phyloP scores from a whole-genome alignment of 2,113 vertebrate species.

The Hemiscyllium ocellatum region DNA sequence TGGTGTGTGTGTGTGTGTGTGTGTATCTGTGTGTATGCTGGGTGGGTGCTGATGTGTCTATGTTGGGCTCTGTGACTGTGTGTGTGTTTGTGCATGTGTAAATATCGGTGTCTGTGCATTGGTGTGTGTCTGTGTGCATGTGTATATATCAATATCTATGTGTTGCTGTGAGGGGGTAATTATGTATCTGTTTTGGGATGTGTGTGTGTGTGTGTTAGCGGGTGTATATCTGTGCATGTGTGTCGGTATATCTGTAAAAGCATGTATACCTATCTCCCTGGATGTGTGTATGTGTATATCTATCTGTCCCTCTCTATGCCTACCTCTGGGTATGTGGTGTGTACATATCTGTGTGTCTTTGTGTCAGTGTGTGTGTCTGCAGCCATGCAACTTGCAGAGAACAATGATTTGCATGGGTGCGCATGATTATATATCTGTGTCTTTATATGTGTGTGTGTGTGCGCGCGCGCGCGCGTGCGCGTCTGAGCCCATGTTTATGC shows the following conservation, averaged over 20 bases:
- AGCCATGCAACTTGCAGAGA: too few species aligned
- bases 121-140: background rate
- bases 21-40: background rate
- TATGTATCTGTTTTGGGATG: too few species aligned
- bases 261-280: too few species aligned
- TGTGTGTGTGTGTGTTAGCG: background rate
- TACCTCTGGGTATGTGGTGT: background rate
- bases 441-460: background rate
- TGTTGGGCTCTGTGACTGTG: background rate
- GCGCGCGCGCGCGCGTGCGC: too few species aligned
- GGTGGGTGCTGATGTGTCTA: background rate
- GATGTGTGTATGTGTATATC: too few species aligned
- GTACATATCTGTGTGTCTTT: background rate
- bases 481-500: too few species aligned
- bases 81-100: background rate
- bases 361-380: background rate
- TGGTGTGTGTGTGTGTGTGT: background rate
- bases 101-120: too few species aligned
- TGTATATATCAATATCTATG: background rate
- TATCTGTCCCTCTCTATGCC: too few species aligned
- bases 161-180: too few species aligned
- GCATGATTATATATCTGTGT: background rate
- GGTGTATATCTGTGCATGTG: background rate
- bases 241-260: background rate
- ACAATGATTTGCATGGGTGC: background rate